phyloP scores from a whole-genome alignment of 53 echinoderm and acorn worm genomes.

The Stichopus horrens region DNA sequence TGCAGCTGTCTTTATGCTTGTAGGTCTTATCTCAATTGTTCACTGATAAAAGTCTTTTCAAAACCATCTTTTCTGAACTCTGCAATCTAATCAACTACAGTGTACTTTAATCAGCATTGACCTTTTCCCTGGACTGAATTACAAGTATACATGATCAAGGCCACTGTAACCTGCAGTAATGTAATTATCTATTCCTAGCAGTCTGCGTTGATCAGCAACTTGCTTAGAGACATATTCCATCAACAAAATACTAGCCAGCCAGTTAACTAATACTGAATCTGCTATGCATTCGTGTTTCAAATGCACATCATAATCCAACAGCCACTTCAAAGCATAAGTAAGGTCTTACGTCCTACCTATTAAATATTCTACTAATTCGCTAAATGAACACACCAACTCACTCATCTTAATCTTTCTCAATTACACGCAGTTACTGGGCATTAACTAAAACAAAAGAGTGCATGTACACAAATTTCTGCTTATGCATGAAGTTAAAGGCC shows the following conservation, averaged over 20 bases:
- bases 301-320: background rate
- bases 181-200: slow-evolving; percentile 4
- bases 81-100: slow-evolving; percentile 2
- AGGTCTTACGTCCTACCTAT: too few species aligned
- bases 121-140: background rate
- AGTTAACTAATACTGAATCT: too few species aligned
- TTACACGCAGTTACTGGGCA: too few species aligned
- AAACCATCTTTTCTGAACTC: background rate
- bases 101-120: slow-evolving; percentile 9
- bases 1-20: background rate
- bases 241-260: background rate
- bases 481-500: too few species aligned
- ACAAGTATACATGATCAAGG: slow-evolving; percentile 18
- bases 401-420: too few species aligned
- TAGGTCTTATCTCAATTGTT: background rate
- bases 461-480: too few species aligned
- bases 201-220: background rate
- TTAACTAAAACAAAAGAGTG: too few species aligned
- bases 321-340: too few species aligned
- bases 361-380: too few species aligned
- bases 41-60: background rate
- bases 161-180: background rate
- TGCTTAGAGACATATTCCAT: background rate
- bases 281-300: too few species aligned
- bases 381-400: too few species aligned